Conservation (phyloP, 2,113 vertebrate species). For the Rhinogobius similis region DNA sequence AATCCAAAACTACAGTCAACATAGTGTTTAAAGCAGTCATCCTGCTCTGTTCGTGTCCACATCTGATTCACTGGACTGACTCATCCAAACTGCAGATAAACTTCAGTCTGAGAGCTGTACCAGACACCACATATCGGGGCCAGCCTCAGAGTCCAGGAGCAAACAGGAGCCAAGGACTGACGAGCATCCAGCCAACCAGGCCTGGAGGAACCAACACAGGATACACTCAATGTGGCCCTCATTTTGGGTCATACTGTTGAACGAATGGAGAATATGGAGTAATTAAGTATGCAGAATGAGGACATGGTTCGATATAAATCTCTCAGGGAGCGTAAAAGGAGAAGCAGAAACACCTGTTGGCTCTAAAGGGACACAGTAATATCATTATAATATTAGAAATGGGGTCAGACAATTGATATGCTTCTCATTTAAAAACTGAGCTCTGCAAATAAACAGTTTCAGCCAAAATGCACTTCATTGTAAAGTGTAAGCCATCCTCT, state of each 20-base stretch:
- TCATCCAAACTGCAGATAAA: conserved; percentile 7
- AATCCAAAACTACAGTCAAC: not conserved
- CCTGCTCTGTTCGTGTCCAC: not conserved
- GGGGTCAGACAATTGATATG: no score
- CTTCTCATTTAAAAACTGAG: no score
- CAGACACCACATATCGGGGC: not conserved
- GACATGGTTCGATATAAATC: not conserved
- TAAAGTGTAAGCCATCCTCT: no score
- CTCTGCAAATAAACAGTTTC: no score
- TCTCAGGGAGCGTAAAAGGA: no score
- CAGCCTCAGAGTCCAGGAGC: not conserved
- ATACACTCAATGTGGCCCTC: not conserved
- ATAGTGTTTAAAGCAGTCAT: not conserved
- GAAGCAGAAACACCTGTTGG: no score
- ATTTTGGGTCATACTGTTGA: no score
- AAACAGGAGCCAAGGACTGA: conserved; percentile 3
- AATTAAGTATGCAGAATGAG: no score
- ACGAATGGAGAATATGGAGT: not conserved
- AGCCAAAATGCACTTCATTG: no score
- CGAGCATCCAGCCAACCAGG: not conserved
- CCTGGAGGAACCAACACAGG: not conserved
- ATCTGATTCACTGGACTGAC: conserved; percentile 2
- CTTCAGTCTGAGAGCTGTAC: not conserved
- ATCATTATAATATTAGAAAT: no score
- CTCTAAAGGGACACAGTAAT: no score